These are phyloP conservation scores for Parochlus steinenii DNA, from an alignment of 2,888 invertebrate species.

Conservation along the genomic window DNA sequence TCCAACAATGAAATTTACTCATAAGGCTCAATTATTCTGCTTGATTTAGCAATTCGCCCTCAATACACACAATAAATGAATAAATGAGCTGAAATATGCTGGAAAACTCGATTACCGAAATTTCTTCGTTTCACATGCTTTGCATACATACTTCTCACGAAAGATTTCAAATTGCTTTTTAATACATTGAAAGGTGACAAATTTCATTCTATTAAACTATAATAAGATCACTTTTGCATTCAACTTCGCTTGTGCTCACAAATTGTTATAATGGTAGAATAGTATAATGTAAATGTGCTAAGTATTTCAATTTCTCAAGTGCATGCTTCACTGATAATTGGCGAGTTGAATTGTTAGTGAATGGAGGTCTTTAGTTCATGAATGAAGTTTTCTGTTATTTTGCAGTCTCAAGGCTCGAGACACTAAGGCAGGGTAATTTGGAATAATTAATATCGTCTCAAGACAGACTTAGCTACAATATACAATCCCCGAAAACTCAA, in stretches of 20 bases:
- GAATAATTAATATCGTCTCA: too few species aligned
- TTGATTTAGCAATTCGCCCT: constrained; percentile 22
- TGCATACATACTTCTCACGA: too few species aligned
- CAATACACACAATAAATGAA: neutral
- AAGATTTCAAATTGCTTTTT: too few species aligned
- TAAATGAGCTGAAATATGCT: too few species aligned
- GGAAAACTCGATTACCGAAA: too few species aligned
- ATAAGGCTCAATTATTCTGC: constrained; percentile 27
- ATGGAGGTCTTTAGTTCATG: too few species aligned
- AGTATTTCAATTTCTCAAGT: constrained; percentile 3
- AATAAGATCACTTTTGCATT: constrained; percentile 10
- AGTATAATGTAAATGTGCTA: neutral
- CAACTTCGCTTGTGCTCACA: neutral
- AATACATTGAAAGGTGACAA: constrained; percentile 11
- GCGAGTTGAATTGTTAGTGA: neutral
- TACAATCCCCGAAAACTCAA: too few species aligned
- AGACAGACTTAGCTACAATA: too few species aligned
- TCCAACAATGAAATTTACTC: constrained; percentile 16
- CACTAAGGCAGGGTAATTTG: too few species aligned
- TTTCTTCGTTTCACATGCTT: too few species aligned
- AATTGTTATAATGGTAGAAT: neutral
- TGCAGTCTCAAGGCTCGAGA: too few species aligned
- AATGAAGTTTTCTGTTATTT: too few species aligned
- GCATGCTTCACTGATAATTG: constrained; percentile 5
- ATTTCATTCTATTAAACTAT: constrained; percentile 8